Evolutionary conservation across 2,888 invertebrate species (phyloP).

Genomic region (Drosophila paramelanica): DNA sequence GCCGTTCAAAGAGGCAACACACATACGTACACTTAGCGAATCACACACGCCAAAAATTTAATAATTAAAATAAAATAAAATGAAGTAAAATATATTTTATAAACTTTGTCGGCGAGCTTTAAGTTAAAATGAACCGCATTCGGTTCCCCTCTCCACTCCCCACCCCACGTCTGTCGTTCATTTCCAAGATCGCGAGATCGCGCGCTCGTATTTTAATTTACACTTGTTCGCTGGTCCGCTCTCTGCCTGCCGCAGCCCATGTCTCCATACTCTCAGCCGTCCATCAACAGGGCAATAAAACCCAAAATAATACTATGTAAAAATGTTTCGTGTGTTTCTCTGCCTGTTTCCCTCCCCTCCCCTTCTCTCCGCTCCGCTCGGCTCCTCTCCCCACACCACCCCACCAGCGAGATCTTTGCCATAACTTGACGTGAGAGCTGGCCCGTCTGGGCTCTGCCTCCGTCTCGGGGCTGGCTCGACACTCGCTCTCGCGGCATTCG

Average conservation of each 20-base stretch:
- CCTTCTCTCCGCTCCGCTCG: no score
- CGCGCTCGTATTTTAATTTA: slow-evolving; percentile 60
- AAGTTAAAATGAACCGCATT: slow-evolving; percentile 54
- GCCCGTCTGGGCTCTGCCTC: slow-evolving; percentile 20
- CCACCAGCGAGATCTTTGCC: slow-evolving; percentile 24
- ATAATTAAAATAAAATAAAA: slow-evolving; percentile 68
- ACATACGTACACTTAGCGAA: neutral
- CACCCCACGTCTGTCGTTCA: slow-evolving; percentile 11
- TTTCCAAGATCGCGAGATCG: slow-evolving; percentile 50
- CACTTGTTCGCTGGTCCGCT: slow-evolving; percentile 52
- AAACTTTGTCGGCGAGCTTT: slow-evolving; percentile 71
- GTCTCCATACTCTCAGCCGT: slow-evolving; percentile 12
- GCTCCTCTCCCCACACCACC: no score
- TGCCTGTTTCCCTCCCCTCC: neutral
- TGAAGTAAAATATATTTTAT: slow-evolving; percentile 33
- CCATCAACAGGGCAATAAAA: slow-evolving; percentile 61
- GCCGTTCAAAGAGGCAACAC: slow-evolving; percentile 23
- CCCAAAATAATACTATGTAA: slow-evolving; percentile 78
- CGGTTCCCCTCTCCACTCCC: slow-evolving; percentile 30
- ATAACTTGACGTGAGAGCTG: slow-evolving; percentile 32
- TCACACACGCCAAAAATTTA: slow-evolving; percentile 34
- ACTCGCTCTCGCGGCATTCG: slow-evolving; percentile 58
- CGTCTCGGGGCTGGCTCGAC: slow-evolving; percentile 16
- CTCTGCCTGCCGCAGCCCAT: neutral
- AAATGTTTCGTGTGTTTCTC: slow-evolving; percentile 70